Conservation (phyloP, 2,797 vertebrate species). For the Sebastes itinus region DNA sequence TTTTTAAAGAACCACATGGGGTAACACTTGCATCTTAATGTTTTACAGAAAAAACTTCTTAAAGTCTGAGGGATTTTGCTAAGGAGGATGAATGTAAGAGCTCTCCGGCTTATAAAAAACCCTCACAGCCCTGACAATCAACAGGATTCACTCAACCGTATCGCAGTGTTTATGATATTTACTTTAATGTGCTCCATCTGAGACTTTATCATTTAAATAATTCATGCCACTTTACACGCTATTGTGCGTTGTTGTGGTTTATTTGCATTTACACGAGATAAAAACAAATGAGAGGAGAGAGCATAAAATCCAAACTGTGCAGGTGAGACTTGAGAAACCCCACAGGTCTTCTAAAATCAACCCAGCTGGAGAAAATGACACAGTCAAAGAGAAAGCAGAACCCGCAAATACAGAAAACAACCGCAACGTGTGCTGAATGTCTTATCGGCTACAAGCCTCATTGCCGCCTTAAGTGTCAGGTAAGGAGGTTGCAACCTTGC, state of each 20-base stretch:
- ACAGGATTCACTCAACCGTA: slow-evolving; percentile 17
- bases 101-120: neutral
- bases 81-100: slow-evolving; percentile 12
- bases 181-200: slow-evolving; percentile 44
- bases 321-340: slow-evolving; percentile 58
- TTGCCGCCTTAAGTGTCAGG: slow-evolving; percentile 55
- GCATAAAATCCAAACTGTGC: slow-evolving; percentile 54
- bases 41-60: neutral
- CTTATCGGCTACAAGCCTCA: slow-evolving; percentile 43
- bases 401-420: slow-evolving; percentile 27
- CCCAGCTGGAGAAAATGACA: slow-evolving; percentile 68
- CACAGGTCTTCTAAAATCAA: slow-evolving; percentile 61
- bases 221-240: slow-evolving; percentile 39
- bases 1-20: neutral
- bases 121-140: slow-evolving; percentile 3
- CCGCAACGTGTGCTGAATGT: slow-evolving; percentile 32
- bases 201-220: slow-evolving; percentile 49
- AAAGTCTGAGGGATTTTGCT: slow-evolving; percentile 5
- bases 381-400: slow-evolving; percentile 32
- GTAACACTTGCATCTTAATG: neutral
- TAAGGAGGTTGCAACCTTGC: slow-evolving; percentile 51
- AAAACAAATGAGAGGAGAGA: slow-evolving; percentile 55
- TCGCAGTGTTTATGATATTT: slow-evolving; percentile 38
- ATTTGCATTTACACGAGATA: slow-evolving; percentile 65
- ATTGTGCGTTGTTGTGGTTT: slow-evolving; percentile 5